A percentile compares a stretch with the other conserved stretches of the same genome.
Evolutionary conservation across 2,113 vertebrate genomes (phyloP).

Genomic region (Arenaria interpres): DNA sequence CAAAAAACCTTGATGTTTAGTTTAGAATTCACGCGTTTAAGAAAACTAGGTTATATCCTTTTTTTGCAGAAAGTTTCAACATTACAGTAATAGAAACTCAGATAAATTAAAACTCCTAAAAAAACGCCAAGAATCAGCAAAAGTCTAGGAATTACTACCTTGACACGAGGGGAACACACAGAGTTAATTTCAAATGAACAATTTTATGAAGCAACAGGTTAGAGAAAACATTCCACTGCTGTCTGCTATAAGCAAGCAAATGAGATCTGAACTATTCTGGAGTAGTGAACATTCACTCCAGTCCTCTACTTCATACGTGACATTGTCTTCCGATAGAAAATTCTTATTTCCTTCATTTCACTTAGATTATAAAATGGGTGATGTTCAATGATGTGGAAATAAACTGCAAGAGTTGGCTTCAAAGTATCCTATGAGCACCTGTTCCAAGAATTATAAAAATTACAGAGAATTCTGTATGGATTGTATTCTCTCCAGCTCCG

Average conservation of each 20-base stretch:
- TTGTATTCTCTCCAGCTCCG: not conserved
- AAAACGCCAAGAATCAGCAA: not conserved
- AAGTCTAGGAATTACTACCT: not conserved
- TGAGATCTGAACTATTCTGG: not conserved
- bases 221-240: not conserved
- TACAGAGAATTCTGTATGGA: not conserved
- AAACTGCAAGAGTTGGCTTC: not conserved
- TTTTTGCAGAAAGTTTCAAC: not conserved
- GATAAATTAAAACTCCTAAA: not conserved
- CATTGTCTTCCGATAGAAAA: not conserved
- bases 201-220: not conserved
- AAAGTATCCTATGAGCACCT: not conserved
- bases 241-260: not conserved
- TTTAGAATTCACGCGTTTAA: not conserved
- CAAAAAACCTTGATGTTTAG: not conserved
- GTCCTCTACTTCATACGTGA: not conserved
- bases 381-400: not conserved
- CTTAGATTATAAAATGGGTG: not conserved
- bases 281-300: not conserved
- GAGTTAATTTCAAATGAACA: not conserved
- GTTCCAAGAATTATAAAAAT: not conserved
- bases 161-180: not conserved
- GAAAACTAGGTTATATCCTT: not conserved
- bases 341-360: not conserved
- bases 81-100: not conserved